Conservation (phyloP, 1,140 invertebrate genomes). For the Penaeus chinensis region DNA sequence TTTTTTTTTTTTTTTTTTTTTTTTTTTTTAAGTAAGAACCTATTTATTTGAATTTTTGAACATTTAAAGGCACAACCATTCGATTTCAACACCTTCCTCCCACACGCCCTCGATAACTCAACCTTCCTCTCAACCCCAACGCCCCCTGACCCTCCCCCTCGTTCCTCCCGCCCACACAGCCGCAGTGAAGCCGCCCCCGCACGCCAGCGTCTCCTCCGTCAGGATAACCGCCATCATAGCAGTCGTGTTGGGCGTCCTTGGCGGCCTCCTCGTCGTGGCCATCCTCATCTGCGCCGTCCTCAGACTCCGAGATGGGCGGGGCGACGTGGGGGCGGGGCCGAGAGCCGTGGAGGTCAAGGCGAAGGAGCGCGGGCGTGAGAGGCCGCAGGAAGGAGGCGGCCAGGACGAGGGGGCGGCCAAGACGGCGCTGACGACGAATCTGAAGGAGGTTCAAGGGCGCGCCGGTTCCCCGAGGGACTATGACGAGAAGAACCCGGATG, state of each 20-base stretch:
- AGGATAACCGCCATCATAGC: slow-evolving; percentile 30
- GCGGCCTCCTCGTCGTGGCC: slow-evolving; percentile 26
- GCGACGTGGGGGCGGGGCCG: background rate
- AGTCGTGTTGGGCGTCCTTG: slow-evolving; percentile 23
- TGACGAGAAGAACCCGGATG: slow-evolving; percentile 38
- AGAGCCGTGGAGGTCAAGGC: background rate
- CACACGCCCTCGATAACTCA: no score
- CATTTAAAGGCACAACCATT: no score
- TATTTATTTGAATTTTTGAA: no score
- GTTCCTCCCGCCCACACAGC: background rate
- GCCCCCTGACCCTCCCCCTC: no score
- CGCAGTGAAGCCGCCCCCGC: slow-evolving; percentile 39
- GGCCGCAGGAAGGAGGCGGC: slow-evolving; percentile 9
- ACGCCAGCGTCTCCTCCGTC: slow-evolving; percentile 12
- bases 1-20: no score
- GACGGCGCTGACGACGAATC: background rate
- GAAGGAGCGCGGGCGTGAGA: background rate
- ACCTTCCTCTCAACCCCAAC: no score
- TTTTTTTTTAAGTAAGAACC: no score
- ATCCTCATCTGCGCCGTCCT: slow-evolving; percentile 38
- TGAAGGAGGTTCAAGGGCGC: slow-evolving; percentile 2
- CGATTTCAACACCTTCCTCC: no score
- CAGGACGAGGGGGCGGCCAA: no score
- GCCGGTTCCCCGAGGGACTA: background rate
- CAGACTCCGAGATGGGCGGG: background rate